Percentiles rank a stretch among this genome's conserved stretches.
phyloP scores from a whole-genome alignment of 1,140 invertebrate species.

The Brachionus paranguensis region DNA sequence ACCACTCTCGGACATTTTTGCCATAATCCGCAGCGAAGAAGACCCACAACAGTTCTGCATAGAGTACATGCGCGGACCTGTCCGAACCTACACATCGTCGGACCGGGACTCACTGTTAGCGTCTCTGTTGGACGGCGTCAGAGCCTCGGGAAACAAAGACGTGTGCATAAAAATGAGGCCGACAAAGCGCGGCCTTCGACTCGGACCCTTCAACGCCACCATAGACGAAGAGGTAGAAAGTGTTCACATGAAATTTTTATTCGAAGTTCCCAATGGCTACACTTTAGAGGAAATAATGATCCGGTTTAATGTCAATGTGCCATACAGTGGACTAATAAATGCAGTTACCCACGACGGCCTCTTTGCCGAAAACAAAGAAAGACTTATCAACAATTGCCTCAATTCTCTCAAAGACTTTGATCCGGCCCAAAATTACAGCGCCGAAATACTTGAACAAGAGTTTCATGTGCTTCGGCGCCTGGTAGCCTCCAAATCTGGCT shows the following conservation, averaged over 20 bases:
- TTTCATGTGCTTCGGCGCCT: constrained; percentile 86
- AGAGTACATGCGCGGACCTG: constrained; percentile 85
- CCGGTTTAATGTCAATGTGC: constrained; percentile 92
- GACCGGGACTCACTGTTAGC: constrained; percentile 87
- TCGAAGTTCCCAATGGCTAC: constrained; percentile 66
- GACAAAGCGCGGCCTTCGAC: constrained; percentile 68
- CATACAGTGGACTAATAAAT: constrained; percentile 92
- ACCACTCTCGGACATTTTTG: constrained; percentile 71
- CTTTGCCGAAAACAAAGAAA: constrained; percentile 97
- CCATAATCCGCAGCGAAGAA: constrained; percentile 76
- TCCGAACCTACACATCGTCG: constrained; percentile 76
- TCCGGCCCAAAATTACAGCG: constrained; percentile 61
- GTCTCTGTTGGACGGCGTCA: constrained; percentile 85
- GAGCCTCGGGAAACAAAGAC: constrained; percentile 90
- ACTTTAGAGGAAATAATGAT: constrained; percentile 66
- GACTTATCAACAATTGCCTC: constrained; percentile 76
- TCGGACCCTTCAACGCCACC: constrained; percentile 71
- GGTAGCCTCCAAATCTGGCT: constrained; percentile 93
- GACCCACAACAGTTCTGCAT: constrained; percentile 89
- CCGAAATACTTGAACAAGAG: constrained; percentile 67
- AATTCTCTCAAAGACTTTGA: constrained; percentile 69
- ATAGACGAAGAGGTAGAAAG: constrained; percentile 93
- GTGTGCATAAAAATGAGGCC: constrained; percentile 83
- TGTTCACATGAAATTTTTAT: constrained; percentile 73
- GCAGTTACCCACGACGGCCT: constrained; percentile 88